Conservation (phyloP, 2,888 invertebrate species). For the Eristalis arbustorum region DNA sequence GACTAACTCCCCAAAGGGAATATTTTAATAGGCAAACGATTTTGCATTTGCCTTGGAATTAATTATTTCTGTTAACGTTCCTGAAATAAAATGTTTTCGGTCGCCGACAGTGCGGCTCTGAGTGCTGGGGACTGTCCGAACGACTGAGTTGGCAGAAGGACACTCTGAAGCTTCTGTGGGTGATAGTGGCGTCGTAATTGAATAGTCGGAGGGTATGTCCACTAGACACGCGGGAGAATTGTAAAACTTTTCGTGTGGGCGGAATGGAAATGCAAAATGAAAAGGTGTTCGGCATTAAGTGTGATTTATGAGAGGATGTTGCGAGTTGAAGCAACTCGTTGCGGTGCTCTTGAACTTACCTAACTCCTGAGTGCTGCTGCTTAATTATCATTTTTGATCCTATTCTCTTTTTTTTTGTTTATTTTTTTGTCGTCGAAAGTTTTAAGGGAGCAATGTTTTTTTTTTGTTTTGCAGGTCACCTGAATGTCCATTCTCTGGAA, state of each 20-base stretch:
- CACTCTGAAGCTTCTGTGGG: background rate
- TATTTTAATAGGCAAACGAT: conserved; percentile 63
- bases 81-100: conserved; percentile 43
- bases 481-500: too few relatives aligned
- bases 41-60: conserved; percentile 57
- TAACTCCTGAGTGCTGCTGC: background rate
- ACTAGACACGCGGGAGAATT: conserved; percentile 11
- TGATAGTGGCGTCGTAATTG: conserved; percentile 52
- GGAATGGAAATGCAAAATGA: conserved; percentile 6
- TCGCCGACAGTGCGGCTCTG: background rate
- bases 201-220: conserved; percentile 42
- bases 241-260: conserved; percentile 14
- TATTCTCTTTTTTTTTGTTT: background rate
- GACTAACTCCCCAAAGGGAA: conserved; percentile 41
- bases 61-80: conserved; percentile 59
- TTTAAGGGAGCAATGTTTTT: background rate
- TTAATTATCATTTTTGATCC: background rate
- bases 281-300: conserved; percentile 17
- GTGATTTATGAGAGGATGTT: conserved; percentile 8
- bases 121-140: conserved; percentile 41
- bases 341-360: background rate
- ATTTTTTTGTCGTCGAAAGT: background rate
- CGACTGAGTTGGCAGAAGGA: background rate
- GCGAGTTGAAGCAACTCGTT: background rate
- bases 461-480: too few relatives aligned